Evolutionary conservation across 1,140 invertebrate genomes (phyloP).

Genomic region (Physella acuta): DNA sequence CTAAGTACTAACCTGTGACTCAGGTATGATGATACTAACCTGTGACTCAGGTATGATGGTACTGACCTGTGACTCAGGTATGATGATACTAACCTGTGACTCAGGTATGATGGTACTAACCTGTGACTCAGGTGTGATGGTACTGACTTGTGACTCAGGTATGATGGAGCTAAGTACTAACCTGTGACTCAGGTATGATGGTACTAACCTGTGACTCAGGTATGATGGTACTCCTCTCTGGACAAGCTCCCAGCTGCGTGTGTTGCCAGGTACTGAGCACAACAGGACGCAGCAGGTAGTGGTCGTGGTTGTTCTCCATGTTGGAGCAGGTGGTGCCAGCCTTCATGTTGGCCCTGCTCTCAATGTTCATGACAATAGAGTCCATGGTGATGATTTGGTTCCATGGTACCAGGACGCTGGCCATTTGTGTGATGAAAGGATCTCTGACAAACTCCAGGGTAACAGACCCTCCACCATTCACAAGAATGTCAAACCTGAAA

Average conservation of each 20-base stretch:
- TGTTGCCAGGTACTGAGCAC: constrained; percentile 91
- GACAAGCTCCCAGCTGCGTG: constrained; percentile 91
- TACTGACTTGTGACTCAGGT: no score
- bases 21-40: no score
- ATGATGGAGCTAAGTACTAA: no score
- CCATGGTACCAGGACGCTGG: constrained; percentile 93
- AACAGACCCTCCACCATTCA: constrained; percentile 94
- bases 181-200: no score
- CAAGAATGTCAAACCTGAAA: constrained; percentile 90
- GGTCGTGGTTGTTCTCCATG: constrained; percentile 72
- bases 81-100: no score
- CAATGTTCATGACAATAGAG: constrained; percentile 66
- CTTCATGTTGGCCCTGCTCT: constrained; percentile 67
- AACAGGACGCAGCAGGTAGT: constrained; percentile 90
- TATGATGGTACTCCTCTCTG: constrained; percentile 81
- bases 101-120: no score
- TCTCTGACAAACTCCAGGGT: constrained; percentile 90
- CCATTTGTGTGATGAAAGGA: constrained; percentile 85
- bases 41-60: no score
- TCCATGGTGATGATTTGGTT: constrained; percentile 77
- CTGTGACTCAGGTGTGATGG: no score
- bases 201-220: constrained; percentile 82
- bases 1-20: no score
- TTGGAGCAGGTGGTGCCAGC: constrained; percentile 61
- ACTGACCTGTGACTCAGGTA: no score